A percentile compares a stretch with the other conserved stretches of the same genome.
Evolutionary conservation across 2,113 vertebrate genomes (phyloP).

Genomic region (Atractosteus spatula): DNA sequence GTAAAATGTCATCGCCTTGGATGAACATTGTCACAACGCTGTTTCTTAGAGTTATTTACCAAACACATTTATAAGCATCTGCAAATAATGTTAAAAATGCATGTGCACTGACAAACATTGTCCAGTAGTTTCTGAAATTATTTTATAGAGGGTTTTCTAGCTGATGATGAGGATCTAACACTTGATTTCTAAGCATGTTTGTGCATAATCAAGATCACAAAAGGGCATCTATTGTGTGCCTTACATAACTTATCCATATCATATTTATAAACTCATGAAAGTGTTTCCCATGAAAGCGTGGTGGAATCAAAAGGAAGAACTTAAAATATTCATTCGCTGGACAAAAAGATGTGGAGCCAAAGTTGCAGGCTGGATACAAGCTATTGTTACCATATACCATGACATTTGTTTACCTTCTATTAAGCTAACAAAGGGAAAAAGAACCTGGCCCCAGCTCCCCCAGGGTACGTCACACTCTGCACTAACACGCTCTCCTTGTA

Average conservation of each 20-base stretch:
- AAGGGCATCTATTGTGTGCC: background rate
- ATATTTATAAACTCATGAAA: background rate
- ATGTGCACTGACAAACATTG: background rate
- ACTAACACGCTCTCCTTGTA: too few relatives aligned
- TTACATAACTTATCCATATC: conserved; percentile 1
- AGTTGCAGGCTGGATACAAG: background rate
- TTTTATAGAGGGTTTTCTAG: background rate
- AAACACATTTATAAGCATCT: background rate
- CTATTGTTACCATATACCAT: background rate
- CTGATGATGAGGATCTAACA: too few relatives aligned
- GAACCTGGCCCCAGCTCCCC: background rate
- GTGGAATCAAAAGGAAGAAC: background rate
- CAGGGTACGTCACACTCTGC: too few relatives aligned
- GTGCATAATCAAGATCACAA: background rate
- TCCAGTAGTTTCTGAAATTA: background rate
- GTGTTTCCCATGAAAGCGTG: too few relatives aligned
- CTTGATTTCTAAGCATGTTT: background rate
- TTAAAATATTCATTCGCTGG: background rate
- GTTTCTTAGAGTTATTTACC: background rate
- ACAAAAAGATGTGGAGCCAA: background rate
- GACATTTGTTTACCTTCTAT: background rate
- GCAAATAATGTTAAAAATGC: too few relatives aligned
- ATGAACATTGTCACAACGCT: background rate
- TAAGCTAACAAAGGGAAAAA: background rate
- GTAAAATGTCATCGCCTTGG: too few relatives aligned